phyloP scores from a whole-genome alignment of 1,140 invertebrate genomes.

The Brachionus manjavacas region DNA sequence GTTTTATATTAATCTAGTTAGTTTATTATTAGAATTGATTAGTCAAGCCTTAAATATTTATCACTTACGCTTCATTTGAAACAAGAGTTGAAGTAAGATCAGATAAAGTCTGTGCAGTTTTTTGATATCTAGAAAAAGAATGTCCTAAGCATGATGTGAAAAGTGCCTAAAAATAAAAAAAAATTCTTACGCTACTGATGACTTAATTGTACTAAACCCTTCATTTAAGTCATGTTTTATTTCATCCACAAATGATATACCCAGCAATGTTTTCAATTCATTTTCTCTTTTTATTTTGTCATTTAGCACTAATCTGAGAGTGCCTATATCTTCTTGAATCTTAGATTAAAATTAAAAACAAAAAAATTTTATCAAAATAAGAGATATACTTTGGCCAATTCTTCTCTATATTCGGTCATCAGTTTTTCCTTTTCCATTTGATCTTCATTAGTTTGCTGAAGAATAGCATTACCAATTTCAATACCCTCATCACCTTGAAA shows the following conservation, averaged over 20 bases:
- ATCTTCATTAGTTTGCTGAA: conserved; percentile 36
- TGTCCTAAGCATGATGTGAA: neutral
- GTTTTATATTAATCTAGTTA: neutral
- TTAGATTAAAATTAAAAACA: neutral
- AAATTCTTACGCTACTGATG: conserved; percentile 22
- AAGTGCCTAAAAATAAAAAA: neutral
- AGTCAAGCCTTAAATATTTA: neutral
- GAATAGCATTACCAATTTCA: neutral
- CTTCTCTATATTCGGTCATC: conserved; percentile 40
- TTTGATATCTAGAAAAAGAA: conserved; percentile 26
- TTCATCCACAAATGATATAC: conserved; percentile 39
- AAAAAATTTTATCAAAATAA: neutral
- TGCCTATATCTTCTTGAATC: conserved; percentile 43
- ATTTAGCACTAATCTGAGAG: conserved; percentile 28
- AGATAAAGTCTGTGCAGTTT: conserved; percentile 31
- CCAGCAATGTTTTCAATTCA: conserved; percentile 38
- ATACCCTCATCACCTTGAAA: conserved; percentile 37
- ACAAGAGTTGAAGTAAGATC: neutral
- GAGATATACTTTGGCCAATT: conserved; percentile 13
- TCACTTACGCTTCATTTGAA: conserved; percentile 35
- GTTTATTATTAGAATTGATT: neutral
- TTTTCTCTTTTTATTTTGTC: conserved; percentile 37
- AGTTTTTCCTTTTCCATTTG: conserved; percentile 26
- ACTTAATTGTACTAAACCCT: neutral
- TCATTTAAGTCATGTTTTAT: conserved; percentile 33